Conservation (phyloP, 2,797 vertebrate genomes). For the Enteromius treurensis region DNA sequence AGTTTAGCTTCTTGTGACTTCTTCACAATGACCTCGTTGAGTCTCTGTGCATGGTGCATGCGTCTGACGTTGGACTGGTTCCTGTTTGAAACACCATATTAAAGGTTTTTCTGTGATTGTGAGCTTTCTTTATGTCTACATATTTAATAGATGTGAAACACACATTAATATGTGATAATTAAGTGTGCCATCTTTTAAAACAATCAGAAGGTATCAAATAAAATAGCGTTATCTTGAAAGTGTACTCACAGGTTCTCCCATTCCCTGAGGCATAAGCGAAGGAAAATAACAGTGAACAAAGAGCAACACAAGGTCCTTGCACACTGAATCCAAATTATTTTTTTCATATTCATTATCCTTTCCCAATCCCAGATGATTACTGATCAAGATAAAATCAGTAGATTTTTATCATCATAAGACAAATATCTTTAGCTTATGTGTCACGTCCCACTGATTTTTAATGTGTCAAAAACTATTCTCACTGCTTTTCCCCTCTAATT, state of each 20-base stretch:
- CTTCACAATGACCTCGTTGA: conserved; percentile 93
- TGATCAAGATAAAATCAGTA: not conserved
- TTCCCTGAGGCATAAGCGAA: conserved; percentile 84
- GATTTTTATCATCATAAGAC: not conserved
- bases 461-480: not conserved
- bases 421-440: not conserved
- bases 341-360: too few species aligned
- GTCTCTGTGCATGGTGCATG: conserved; percentile 95
- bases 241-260: conserved; percentile 96
- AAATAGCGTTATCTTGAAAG: conserved; percentile 6
- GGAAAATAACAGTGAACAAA: conserved; percentile 59
- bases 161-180: not conserved
- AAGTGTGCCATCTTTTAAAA: not conserved
- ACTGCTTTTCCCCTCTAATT: not conserved
- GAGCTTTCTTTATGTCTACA: not conserved
- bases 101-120: not conserved
- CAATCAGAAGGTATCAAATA: not conserved
- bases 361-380: not conserved
- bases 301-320: not conserved
- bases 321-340: too few species aligned
- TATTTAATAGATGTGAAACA: not conserved
- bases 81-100: conserved; percentile 69
- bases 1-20: conserved; percentile 95
- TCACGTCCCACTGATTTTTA: not conserved
- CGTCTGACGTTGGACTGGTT: conserved; percentile 91